These are phyloP conservation scores for Bubo bubo DNA, from an alignment of 2,113 vertebrate genomes.

Conservation along the genomic window DNA sequence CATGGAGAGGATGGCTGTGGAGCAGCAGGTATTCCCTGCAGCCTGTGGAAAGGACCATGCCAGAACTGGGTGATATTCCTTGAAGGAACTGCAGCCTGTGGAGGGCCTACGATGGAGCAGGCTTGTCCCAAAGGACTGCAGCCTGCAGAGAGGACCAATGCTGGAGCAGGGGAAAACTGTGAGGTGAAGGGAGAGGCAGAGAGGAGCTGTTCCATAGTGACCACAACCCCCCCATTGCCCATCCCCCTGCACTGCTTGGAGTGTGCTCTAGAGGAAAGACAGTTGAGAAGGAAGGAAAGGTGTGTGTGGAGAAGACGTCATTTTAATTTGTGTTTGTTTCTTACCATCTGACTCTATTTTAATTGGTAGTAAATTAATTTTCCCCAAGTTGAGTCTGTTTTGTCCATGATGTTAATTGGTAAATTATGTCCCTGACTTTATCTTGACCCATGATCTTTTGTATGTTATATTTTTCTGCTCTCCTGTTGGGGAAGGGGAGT, in stretches of 20 bases:
- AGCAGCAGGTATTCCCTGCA: not conserved
- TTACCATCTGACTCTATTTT: not conserved
- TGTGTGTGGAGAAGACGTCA: not conserved
- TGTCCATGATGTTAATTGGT: not conserved
- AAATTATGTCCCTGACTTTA: not conserved
- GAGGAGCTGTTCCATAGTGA: not conserved
- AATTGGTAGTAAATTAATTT: not conserved
- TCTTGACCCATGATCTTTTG: not conserved
- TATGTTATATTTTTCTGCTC: not conserved
- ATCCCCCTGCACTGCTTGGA: rapidly evolving
- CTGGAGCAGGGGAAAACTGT: not conserved
- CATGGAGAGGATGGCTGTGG: not conserved
- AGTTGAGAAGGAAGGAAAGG: not conserved
- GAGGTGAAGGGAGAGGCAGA: not conserved
- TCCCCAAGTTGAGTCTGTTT: not conserved
- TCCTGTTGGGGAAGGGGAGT: not conserved
- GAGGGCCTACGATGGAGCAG: not conserved
- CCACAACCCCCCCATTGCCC: rapidly evolving
- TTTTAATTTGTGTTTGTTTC: not conserved
- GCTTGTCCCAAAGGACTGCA: not conserved
- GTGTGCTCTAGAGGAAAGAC: not conserved
- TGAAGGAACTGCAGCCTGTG: not conserved
- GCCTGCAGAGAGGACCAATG: not conserved
- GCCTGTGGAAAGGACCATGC: not conserved
- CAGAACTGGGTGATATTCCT: not conserved